These are phyloP conservation scores for Torymus aiolomorphi DNA, from an alignment of 2,888 invertebrate species.

Conservation along the genomic window DNA sequence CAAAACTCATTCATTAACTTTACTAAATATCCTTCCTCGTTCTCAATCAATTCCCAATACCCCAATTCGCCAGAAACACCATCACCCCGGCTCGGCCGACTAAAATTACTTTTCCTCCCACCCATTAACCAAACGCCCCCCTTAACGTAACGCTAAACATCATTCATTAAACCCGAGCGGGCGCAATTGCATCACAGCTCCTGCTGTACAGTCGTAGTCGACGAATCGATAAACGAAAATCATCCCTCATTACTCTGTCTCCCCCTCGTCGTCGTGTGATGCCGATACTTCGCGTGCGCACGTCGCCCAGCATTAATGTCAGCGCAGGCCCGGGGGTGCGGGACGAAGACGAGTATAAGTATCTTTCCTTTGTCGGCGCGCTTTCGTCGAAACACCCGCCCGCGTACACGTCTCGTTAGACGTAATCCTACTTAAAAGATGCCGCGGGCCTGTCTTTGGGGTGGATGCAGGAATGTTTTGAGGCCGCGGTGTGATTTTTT, in stretches of 20 bases:
- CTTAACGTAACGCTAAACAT: no score
- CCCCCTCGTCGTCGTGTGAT: not conserved
- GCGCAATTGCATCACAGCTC: not conserved
- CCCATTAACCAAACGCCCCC: no score
- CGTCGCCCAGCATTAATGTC: conserved; percentile 50
- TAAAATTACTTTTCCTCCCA: no score
- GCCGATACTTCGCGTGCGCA: conserved; percentile 15
- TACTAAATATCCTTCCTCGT: no score
- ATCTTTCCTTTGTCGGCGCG: conserved; percentile 19
- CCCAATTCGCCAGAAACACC: no score
- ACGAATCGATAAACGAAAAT: conserved; percentile 17
- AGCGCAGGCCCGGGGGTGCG: conserved; percentile 19
- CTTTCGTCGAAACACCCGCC: not conserved
- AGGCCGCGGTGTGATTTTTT: no score
- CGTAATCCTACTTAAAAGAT: conserved; percentile 24
- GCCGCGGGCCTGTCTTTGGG: no score
- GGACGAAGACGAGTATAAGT: not conserved
- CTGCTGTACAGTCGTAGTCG: not conserved
- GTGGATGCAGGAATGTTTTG: not conserved
- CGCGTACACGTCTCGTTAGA: conserved; percentile 39
- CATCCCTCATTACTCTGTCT: conserved; percentile 7
- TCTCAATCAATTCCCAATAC: no score
- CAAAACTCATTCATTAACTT: no score
- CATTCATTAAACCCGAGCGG: no score
- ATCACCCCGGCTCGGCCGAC: no score